Percentiles rank a stretch among this genome's conserved stretches.
Evolutionary conservation across 2,888 invertebrate species (phyloP).

Genomic region (Heliconius cydno): DNA sequence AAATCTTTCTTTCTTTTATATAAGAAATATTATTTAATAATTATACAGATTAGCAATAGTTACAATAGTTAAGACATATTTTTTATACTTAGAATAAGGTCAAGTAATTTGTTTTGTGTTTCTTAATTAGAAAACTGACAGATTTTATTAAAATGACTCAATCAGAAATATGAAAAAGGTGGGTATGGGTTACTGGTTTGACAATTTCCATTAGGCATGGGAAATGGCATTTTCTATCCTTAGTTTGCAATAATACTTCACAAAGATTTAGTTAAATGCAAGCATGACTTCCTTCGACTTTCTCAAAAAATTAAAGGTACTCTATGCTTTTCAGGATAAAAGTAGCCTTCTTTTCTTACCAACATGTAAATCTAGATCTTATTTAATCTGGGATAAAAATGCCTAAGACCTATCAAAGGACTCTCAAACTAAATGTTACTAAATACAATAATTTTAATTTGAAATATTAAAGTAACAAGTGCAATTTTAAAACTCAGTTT

Average conservation of each 20-base stretch:
- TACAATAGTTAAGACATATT: background rate
- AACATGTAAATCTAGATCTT: background rate
- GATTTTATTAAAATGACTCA: background rate
- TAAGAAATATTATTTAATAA: background rate
- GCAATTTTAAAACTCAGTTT: no score
- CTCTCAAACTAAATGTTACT: background rate
- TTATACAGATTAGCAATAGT: background rate
- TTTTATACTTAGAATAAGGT: background rate
- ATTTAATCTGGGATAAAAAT: conserved; percentile 14
- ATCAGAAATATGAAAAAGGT: no score
- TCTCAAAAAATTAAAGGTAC: background rate
- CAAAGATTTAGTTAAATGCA: background rate
- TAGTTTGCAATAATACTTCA: background rate
- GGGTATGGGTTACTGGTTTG: no score
- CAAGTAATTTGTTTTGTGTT: background rate
- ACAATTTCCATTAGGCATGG: no score
- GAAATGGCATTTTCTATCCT: background rate
- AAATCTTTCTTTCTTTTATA: background rate
- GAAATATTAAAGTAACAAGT: no score
- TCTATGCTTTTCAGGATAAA: conserved; percentile 16
- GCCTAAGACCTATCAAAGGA: background rate
- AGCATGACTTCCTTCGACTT: background rate
- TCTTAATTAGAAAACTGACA: conserved; percentile 5
- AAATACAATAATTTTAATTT: no score
- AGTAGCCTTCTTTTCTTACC: background rate